Evolutionary conservation across 2,113 vertebrate genomes (phyloP).

Genomic region (Cebus imitator): DNA sequence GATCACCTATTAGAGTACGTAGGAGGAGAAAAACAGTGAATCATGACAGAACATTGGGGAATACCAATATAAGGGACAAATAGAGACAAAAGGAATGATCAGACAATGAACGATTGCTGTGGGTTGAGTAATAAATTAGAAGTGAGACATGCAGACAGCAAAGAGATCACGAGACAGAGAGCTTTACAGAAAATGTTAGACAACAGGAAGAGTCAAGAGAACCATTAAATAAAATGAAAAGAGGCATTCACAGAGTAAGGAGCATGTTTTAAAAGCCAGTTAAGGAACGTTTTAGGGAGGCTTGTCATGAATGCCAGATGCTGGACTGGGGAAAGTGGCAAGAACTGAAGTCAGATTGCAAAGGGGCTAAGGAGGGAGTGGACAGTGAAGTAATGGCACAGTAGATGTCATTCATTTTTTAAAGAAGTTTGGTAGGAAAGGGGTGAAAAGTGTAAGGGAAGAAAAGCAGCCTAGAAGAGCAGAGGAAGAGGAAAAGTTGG

Average conservation of each 20-base stretch:
- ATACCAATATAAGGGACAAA: neutral
- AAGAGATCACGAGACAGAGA: neutral
- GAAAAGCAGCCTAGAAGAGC: neutral
- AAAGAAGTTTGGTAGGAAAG: neutral
- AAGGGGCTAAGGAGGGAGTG: neutral
- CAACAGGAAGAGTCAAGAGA: neutral
- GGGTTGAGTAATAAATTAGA: slow-evolving; percentile 10
- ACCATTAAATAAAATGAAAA: neutral
- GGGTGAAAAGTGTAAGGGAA: neutral
- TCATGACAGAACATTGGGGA: neutral
- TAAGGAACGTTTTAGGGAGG: neutral
- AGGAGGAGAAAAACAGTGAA: neutral
- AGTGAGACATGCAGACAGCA: neutral
- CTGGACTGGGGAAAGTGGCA: neutral
- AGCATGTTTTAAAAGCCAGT: neutral
- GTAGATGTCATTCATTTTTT: neutral
- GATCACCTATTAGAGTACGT: neutral
- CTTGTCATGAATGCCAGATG: neutral
- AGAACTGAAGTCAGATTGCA: neutral
- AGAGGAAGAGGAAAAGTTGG: neutral
- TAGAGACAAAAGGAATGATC: neutral
- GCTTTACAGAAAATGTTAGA: slow-evolving; percentile 11
- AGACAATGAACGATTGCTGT: neutral
- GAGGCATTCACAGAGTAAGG: neutral
- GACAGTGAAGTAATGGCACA: neutral